Evolutionary conservation across 2,113 vertebrate genomes (phyloP), one percentile per base, ranked within the genome.

Genomic region (Podocnemis expansa): DNA sequence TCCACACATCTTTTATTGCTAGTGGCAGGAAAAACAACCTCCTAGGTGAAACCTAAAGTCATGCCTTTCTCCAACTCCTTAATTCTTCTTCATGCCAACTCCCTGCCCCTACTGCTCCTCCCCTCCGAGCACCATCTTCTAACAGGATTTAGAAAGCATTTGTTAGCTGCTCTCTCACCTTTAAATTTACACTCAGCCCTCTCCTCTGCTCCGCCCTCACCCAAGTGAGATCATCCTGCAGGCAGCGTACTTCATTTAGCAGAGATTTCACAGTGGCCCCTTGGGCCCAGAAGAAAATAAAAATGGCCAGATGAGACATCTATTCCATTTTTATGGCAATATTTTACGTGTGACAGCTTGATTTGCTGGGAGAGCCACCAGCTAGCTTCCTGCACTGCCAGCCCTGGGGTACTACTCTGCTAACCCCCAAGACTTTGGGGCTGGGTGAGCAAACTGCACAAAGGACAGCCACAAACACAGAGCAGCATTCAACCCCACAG

Each of bases 271-370:
- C 82, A 81, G 82, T 91, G 79, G 78, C 91, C 17, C 3, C 29
- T 49, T 91, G 89, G 76, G 91, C 93, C 86, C 92, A 93, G 89
- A 83, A 94, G 86, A 79, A 89, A 56, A 70, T 52, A 19, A 70
- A 21, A 91, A 31, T 85, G 78, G 83, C 87, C 63, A 25, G 86
- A 90, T 93, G 86, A 95, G 92, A 87, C 90, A 96, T 78, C 86
- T 54, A 49, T 56, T 90, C 78, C 84, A 45, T 76, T 45, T 41
- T 89, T 86, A 79, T 6, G 51, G 82, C 43, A 80, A 51, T 92
- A 93, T 93, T 94, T 94, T 82, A 87, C 79, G n/a, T 79, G 80
- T 87, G 56, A 82, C 49, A 84, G 84, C 93, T 89, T 93, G 95
- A 93, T 97, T 92, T 94, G 27, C 78, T 56, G 0, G 25, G 82